Percentiles rank a stretch among this genome's conserved stretches.
Evolutionary conservation across 2,113 vertebrate genomes (phyloP).

Genomic region (Himantopus leucocephalus): DNA sequence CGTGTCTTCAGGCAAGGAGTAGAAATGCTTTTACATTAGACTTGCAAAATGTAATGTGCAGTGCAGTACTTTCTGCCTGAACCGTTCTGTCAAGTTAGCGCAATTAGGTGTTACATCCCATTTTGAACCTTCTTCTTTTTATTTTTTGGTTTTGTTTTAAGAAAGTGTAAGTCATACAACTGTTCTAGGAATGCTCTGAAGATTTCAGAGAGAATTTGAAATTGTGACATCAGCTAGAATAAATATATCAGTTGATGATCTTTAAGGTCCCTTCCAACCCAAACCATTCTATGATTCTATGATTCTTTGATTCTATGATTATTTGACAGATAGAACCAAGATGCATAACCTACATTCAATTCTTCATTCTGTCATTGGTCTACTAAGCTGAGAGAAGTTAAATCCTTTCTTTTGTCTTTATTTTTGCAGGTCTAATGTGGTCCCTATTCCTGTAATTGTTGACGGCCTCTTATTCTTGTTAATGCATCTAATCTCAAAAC

Average conservation of each 20-base stretch:
- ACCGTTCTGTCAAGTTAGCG: background rate
- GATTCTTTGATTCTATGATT: background rate
- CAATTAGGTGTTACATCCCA: background rate
- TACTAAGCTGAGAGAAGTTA: background rate
- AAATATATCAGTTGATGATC: background rate
- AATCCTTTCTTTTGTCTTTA: background rate
- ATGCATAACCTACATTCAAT: background rate
- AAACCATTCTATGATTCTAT: background rate
- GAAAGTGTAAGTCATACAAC: background rate
- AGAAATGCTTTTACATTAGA: conserved; percentile 45
- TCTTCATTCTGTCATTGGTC: background rate
- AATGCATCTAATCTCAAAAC: background rate
- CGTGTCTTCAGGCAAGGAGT: conserved; percentile 21
- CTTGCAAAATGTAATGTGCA: conserved; percentile 39
- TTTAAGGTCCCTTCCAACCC: background rate
- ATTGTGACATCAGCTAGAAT: background rate
- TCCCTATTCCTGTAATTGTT: background rate
- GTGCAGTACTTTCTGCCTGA: conserved; percentile 2
- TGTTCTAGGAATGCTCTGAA: background rate
- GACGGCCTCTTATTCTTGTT: background rate
- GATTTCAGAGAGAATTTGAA: background rate
- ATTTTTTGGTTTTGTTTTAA: background rate
- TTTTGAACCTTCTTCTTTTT: background rate
- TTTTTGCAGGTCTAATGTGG: background rate
- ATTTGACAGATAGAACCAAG: background rate